Evolutionary conservation across 2,113 vertebrate species (phyloP), one percentile per base, ranked within the genome.

Genomic region (Empidonax alnorum): DNA sequence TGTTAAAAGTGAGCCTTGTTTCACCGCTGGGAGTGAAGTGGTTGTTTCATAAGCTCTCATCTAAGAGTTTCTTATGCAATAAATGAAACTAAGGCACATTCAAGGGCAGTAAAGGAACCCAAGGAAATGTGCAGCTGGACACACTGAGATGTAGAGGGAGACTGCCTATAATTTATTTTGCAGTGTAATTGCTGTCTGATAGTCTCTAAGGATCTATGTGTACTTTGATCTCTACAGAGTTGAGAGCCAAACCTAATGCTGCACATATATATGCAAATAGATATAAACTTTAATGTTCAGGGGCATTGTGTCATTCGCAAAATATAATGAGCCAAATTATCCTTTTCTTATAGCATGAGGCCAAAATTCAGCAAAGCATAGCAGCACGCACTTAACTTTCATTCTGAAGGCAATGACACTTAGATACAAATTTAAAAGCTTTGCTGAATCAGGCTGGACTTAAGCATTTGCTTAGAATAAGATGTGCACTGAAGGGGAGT

Each of bases 251-350:
- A 82, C 86, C 83, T 95, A 92, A 93, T 94, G 90, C 79, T 87
- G 68, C 53, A 49, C 66, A 84, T 93, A 94, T 94, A 94, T 94
- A 94, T 96, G 96, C 94, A 96, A 97, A 95, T 84, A 93, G 88
- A 92, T 92, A 84, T 65, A 81, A 96, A 96, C 83, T 92, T 90
- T 82, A 95, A 84, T 93, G 84, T 95, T 95, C 86, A 87, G 92
- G 94, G 92, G 92, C 83, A 87, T 92, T 78, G 94, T 96, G 96
- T 96, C 88, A 89, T 96, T 95, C 92, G 90, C 94, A 90, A 96
- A 95, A 86, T 87, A 94, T 89, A 96, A 96, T 90, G 83, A 97
- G 90, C 56, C 76, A 87, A 92, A 96, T 96, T 93, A 94, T 90
- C 85, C 37, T 86, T 90, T 97, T 92, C 92, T 93, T 93, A 46